Evolutionary conservation across 2,888 invertebrate genomes (phyloP), one percentile per base, ranked within the genome.

Genomic region (Eumerus sabulonum): DNA sequence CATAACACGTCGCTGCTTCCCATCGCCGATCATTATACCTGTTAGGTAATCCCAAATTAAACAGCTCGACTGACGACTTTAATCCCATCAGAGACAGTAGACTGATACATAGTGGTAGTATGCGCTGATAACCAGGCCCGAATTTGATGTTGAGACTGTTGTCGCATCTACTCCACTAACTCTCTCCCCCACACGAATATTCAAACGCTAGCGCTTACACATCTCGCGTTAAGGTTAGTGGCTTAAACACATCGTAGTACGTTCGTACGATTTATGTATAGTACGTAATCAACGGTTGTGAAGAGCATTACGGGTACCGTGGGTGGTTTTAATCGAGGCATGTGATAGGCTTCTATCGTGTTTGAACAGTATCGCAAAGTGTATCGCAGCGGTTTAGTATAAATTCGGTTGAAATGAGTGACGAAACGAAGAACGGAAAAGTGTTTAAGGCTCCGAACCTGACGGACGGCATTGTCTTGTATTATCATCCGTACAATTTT

Each of bases 401-500:
- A 57, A n/a, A 27, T 45, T 3, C 36, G 57, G 50, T 1, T n/a
- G 51, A 14, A 67, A 79, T 74, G 74, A 70, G 74, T 73, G 79
- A 63, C 14, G 44, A 64, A 17, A 11, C 57, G 59, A 59, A 72
- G 53, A 45, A 82, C 18, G 27, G 2, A 27, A 83, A 83, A 79
- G 83, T 85, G 44, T 88, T 88, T 53, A 85, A 86, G 77, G 85
- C 85, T 12, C 88, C 88, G 17, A 82, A 51, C 12, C 85, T 88
- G 35, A 82, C 85, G 14, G 83, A 86, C 60, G 90, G 92, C 76
- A 88, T 92, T 72, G 88, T 91, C 82, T 88, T 94, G 2, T 94
- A 93, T 85, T 92, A 92, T 84, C 93, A 93, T 88, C 92, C 92
- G 79, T 93, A 93, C 87, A 94, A 93, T 83, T 94, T 92, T 87